phyloP scores from a whole-genome alignment of 2,888 invertebrate genomes.

The Drosophila atripex region DNA sequence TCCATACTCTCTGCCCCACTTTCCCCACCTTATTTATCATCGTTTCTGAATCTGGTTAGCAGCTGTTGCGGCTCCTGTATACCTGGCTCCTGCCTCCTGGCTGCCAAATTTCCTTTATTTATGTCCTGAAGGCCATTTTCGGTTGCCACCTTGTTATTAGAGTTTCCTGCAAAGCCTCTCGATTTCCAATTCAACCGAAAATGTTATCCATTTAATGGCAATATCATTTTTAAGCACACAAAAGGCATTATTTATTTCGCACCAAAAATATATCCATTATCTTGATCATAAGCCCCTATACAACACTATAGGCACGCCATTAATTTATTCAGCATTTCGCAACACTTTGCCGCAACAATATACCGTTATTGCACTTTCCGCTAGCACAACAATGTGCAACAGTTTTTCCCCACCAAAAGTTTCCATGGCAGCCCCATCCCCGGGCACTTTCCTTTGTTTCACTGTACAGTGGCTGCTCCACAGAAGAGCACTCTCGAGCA shows the following conservation, averaged over 20 bases:
- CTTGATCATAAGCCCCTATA: not conserved
- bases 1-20: not conserved
- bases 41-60: conserved; percentile 45
- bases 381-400: conserved; percentile 8
- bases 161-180: conserved; percentile 7
- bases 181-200: conserved; percentile 5
- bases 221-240: not conserved
- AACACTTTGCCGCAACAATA: conserved; percentile 1
- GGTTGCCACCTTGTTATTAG: conserved; percentile 63
- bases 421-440: not conserved
- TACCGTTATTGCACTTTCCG: conserved; percentile 8
- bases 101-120: conserved; percentile 46
- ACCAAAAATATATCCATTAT: not conserved
- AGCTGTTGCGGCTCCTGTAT: conserved; percentile 61
- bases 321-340: not conserved
- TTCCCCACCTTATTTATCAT: not conserved
- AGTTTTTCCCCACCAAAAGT: conserved; percentile 8
- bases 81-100: conserved; percentile 13
- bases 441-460: conserved; percentile 5
- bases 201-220: conserved; percentile 41
- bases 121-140: conserved; percentile 59
- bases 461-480: conserved; percentile 12
- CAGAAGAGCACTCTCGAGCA: conserved; percentile 7
- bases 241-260: not conserved
- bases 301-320: not conserved